These are phyloP conservation scores for Onychomys leucogaster DNA, from an alignment of 2,797 vertebrate genomes.

Conservation along the genomic window DNA sequence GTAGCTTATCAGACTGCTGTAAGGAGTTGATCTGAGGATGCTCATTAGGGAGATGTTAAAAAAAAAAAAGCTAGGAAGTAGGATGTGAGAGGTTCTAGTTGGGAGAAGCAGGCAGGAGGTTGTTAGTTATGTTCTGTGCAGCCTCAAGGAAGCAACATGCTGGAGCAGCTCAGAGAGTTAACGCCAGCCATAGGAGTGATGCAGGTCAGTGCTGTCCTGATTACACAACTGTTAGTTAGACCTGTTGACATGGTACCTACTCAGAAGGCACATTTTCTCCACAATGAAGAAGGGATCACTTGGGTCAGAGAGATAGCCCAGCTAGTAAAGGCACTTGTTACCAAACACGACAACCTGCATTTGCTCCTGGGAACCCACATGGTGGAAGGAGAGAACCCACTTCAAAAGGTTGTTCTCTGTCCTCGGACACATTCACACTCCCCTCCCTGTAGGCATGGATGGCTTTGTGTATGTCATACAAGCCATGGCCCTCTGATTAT, in stretches of 20 bases:
- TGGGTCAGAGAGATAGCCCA: not conserved
- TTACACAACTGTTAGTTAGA: not conserved
- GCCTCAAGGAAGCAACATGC: not conserved
- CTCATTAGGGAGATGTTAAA: not conserved
- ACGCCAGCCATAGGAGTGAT: rapidly evolving
- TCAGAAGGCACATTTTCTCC: not conserved
- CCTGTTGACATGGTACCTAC: not conserved
- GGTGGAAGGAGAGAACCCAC: not conserved
- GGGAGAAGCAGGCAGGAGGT: not conserved
- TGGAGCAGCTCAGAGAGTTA: not conserved
- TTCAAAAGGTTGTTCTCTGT: not conserved
- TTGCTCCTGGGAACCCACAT: not conserved
- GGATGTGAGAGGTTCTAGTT: not conserved
- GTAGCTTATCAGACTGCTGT: not conserved
- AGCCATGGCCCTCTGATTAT: no score
- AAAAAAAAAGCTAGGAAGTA: not conserved
- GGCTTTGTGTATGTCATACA: not conserved
- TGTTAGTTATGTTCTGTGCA: not conserved
- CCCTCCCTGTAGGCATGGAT: not conserved
- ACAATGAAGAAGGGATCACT: not conserved
- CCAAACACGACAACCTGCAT: not conserved
- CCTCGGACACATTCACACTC: not conserved
- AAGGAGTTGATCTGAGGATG: not conserved
- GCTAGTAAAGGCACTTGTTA: not conserved
- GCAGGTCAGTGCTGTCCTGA: not conserved